These are phyloP conservation scores for Lepidurus couesii DNA, from an alignment of 1,140 invertebrate genomes.

Conservation along the genomic window DNA sequence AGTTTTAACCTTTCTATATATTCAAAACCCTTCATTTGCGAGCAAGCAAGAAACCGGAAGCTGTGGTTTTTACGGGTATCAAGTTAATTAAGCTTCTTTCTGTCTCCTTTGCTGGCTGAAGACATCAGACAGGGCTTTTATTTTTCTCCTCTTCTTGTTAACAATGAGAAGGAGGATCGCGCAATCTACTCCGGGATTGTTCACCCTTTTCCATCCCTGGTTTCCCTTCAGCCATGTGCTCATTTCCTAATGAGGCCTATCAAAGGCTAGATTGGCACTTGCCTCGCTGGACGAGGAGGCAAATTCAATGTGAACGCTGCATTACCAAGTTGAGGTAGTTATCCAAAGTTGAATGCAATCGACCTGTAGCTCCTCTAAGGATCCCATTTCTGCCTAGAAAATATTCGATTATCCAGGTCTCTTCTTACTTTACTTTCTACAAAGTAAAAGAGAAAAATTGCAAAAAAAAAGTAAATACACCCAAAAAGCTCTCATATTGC, in stretches of 20 bases:
- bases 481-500: too few species aligned
- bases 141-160: not conserved
- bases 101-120: not conserved
- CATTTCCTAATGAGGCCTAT: not conserved
- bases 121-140: not conserved
- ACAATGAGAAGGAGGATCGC: slow-evolving; percentile 3
- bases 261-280: not conserved
- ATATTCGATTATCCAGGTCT: too few species aligned
- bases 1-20: not conserved
- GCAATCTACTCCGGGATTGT: slow-evolving; percentile 10
- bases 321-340: not conserved
- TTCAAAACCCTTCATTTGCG: not conserved
- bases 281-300: not conserved
- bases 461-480: too few species aligned
- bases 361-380: slow-evolving; percentile 4
- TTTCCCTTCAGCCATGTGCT: not conserved
- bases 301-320: slow-evolving; percentile 1
- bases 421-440: too few species aligned
- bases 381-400: not conserved
- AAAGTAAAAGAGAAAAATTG: too few species aligned
- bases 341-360: not conserved
- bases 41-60: not conserved
- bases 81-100: not conserved
- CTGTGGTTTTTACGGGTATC: not conserved
- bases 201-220: not conserved